Base-by-base conservation (phyloP, 2,888 invertebrate species). In the Parnassius smintheus region DNA sequence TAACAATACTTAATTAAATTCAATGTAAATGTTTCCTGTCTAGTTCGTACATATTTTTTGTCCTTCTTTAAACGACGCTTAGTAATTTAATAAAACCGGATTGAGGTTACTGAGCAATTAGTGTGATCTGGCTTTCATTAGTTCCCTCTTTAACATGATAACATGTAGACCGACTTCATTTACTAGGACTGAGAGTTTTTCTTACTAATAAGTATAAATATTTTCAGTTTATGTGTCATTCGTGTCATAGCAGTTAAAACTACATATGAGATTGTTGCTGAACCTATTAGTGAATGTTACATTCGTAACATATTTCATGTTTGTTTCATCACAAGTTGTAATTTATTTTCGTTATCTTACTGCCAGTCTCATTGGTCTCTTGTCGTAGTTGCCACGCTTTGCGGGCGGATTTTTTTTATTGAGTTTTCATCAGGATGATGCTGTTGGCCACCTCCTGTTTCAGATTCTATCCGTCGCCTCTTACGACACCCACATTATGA, bases 61-160 rank as follows among this genome's bases (percentile, higher is more conserved):
- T 53, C 44, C 22, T 12, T 58, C 9, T 54, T 12, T 53, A 18
- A 50, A 22, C 18, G 22, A 18, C 10, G 35, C 35, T 35, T 35
- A 25, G 35, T 35, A 35, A 35, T 7, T 35, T 35, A 7, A 35
- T 7, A 11, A 44, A 44, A 11, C 11, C 35, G 25, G 12, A 22
- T 18, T 55, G 67, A 66, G 62, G 66, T 59, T 60, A 57, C 42
- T 18, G 48, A 49, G 54, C 53, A 65, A 62, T 66, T 65, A 62
- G 42, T 54, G 49, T 58, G 54, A 35, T 49, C 13, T 12, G 48
- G 62, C 62, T 57, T 63, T 64, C 54, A 61, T 64, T 22, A 45
- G 63, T 65, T 68, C 64, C 61, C 65, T 62, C 60, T 52, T 67
- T 65, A 59, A 65, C 64, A 55, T 66, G 65, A 66, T 52, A 60